phyloP scores from a whole-genome alignment of 2,888 invertebrate genomes.

The Mythimna impura region DNA sequence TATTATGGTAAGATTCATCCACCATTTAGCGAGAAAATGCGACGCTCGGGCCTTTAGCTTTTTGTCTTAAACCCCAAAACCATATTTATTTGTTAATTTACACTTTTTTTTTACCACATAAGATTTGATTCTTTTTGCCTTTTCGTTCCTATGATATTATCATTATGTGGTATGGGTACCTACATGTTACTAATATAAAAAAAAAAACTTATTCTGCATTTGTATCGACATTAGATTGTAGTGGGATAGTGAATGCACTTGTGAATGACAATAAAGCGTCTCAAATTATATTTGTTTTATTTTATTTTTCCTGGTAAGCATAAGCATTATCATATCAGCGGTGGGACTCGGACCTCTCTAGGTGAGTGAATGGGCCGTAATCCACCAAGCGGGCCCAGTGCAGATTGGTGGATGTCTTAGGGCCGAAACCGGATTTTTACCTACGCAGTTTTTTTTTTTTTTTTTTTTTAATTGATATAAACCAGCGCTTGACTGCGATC shows the following conservation, averaged over 20 bases:
- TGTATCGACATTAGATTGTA: slow-evolving; percentile 71
- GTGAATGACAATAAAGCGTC: slow-evolving; percentile 90
- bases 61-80: background rate
- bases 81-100: slow-evolving; percentile 40
- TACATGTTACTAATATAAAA: slow-evolving; percentile 46
- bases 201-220: slow-evolving; percentile 62
- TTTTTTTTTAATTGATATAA: too few relatives aligned
- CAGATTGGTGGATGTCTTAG: too few relatives aligned
- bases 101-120: slow-evolving; percentile 15
- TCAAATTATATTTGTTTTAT: slow-evolving; percentile 67
- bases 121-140: slow-evolving; percentile 44
- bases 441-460: too few relatives aligned
- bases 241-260: slow-evolving; percentile 83
- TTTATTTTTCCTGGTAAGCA: slow-evolving; percentile 11
- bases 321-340: too few relatives aligned
- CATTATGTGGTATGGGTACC: slow-evolving; percentile 28
- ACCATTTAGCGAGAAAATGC: too few relatives aligned
- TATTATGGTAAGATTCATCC: too few relatives aligned
- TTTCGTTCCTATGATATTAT: slow-evolving; percentile 54
- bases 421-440: too few relatives aligned
- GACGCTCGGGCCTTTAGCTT: too few relatives aligned
- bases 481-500: too few relatives aligned
- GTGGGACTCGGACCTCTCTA: too few relatives aligned
- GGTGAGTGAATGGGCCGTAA: too few relatives aligned
- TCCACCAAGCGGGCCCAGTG: too few relatives aligned